Evolutionary conservation across 2,113 vertebrate genomes (phyloP).

Genomic region (Channa maculata): DNA sequence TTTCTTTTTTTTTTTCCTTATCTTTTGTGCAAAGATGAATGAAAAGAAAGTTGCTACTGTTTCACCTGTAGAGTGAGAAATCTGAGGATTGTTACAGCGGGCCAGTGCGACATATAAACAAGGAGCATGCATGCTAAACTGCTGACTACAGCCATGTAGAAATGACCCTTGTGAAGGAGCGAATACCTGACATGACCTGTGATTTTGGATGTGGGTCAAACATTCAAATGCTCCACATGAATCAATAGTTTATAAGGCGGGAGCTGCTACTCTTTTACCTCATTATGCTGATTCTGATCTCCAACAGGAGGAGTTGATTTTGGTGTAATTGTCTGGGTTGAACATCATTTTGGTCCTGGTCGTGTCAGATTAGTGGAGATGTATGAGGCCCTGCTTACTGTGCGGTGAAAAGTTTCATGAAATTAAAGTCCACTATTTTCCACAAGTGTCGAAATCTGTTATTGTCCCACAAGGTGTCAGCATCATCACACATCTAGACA

Average conservation of each 20-base stretch:
- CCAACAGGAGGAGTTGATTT: conserved; percentile 14
- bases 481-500: conserved; percentile 36
- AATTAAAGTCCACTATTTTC: conserved; percentile 27
- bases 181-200: conserved; percentile 12
- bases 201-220: conserved; percentile 35
- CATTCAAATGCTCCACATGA: conserved; percentile 38
- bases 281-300: conserved; percentile 7
- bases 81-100: conserved; percentile 31
- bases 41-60: conserved; percentile 45
- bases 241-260: conserved; percentile 42
- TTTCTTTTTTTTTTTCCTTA: conserved; percentile 38
- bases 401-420: not conserved
- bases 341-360: not conserved
- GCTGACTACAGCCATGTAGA: conserved; percentile 32
- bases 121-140: conserved; percentile 67
- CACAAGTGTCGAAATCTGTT: conserved; percentile 18
- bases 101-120: conserved; percentile 50
- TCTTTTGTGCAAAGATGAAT: conserved; percentile 58
- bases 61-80: conserved; percentile 15
- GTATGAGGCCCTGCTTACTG: not conserved
- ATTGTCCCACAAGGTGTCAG: conserved; percentile 31
- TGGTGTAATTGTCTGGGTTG: conserved; percentile 12
- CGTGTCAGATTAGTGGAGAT: conserved; percentile 8
- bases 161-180: conserved; percentile 27
- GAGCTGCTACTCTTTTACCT: conserved; percentile 33